Percentiles rank a stretch among this genome's conserved stretches.
Evolutionary conservation across 2,113 vertebrate genomes (phyloP).

Genomic region (Aegithalos caudatus): DNA sequence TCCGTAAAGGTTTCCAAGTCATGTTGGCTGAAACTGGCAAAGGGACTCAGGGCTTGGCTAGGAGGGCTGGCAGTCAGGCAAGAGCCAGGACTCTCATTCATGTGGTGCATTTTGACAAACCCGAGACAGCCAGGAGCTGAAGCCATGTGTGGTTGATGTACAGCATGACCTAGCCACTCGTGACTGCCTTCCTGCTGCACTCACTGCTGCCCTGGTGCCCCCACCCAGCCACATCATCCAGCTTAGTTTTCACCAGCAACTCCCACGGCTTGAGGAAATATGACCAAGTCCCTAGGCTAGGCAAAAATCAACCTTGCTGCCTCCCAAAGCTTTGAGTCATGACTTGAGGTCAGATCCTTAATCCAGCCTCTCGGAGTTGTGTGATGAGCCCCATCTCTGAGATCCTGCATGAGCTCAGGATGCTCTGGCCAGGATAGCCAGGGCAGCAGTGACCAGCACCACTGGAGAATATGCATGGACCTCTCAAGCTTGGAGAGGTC

Average conservation of each 20-base stretch:
- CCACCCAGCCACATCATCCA: too few species aligned
- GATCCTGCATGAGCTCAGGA: not conserved
- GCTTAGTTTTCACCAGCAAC: not conserved
- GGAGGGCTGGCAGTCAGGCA: fast-evolving
- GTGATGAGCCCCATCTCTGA: not conserved
- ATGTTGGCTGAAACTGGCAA: not conserved
- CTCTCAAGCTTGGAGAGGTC: not conserved
- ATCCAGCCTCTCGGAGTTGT: not conserved
- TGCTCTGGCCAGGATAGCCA: not conserved
- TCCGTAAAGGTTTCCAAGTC: not conserved
- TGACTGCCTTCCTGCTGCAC: not conserved
- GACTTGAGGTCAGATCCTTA: not conserved
- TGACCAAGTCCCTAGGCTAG: not conserved
- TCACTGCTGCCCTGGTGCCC: not conserved
- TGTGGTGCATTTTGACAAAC: not conserved
- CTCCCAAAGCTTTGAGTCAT: not conserved
- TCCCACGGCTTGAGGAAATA: not conserved
- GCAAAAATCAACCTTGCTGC: not conserved
- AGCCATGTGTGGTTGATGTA: not conserved
- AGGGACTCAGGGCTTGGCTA: not conserved
- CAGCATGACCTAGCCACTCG: fast-evolving
- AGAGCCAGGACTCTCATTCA: not conserved
- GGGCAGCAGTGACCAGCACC: not conserved
- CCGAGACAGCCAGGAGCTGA: not conserved
- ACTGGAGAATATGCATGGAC: not conserved